Evolutionary conservation across 2,888 invertebrate genomes (phyloP).

Genomic region (Hypomecis atomaria): DNA sequence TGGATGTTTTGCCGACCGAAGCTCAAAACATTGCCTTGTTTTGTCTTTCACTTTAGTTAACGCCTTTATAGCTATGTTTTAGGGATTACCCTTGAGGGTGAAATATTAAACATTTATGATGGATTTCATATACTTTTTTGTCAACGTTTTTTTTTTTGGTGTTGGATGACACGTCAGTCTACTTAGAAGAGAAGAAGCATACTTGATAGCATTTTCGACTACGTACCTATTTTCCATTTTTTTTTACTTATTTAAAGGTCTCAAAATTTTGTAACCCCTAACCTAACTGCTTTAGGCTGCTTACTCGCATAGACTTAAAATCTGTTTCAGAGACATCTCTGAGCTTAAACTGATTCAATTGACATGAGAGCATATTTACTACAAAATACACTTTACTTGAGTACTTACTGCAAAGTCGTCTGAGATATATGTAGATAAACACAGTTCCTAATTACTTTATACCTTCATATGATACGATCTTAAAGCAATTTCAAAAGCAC

Average conservation of each 20-base stretch:
- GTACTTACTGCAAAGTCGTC: not conserved
- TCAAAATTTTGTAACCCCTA: no score
- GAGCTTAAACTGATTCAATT: not conserved
- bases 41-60: slow-evolving; percentile 51
- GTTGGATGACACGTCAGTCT: no score
- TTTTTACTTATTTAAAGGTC: no score
- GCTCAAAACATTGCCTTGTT: slow-evolving; percentile 58
- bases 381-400: no score
- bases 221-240: no score
- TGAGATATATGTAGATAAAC: slow-evolving; percentile 18
- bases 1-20: slow-evolving; percentile 59
- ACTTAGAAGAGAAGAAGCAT: no score
- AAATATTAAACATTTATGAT: slow-evolving; percentile 16
- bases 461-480: slow-evolving; percentile 36
- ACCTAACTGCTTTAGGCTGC: no score
- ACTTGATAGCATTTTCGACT: no score
- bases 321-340: not conserved
- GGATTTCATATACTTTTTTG: not conserved
- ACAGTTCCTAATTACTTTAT: slow-evolving; percentile 29
- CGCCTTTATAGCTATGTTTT: slow-evolving; percentile 36
- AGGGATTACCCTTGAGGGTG: slow-evolving; percentile 29
- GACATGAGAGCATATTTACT: not conserved
- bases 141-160: no score
- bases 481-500: slow-evolving; percentile 38
- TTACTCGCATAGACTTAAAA: not conserved